Conservation (phyloP, 2,797 vertebrate species). For the Melopsittacus undulatus region DNA sequence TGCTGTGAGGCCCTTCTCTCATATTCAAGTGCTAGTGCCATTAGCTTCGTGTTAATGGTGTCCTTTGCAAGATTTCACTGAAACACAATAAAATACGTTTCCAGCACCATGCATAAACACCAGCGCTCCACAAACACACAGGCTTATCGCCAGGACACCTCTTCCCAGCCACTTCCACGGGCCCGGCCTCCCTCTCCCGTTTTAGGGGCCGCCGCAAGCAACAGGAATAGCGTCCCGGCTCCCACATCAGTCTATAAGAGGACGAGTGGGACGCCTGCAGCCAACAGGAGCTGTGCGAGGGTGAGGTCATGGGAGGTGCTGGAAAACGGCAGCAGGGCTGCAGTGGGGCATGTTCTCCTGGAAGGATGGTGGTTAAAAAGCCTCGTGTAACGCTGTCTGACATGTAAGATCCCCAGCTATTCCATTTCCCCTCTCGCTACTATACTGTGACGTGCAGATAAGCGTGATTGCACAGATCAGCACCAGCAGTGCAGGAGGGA, state of each 20-base stretch:
- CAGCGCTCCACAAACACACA: too few relatives aligned
- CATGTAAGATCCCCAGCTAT: too few relatives aligned
- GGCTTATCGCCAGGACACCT: neutral
- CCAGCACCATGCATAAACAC: neutral
- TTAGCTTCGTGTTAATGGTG: rapidly evolving
- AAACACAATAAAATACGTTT: neutral
- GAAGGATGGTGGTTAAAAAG: rapidly evolving
- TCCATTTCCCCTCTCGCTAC: rapidly evolving
- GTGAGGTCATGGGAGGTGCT: neutral
- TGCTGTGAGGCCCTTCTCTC: rapidly evolving
- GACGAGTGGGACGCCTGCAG: neutral
- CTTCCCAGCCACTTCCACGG: too few relatives aligned
- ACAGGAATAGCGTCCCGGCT: too few relatives aligned
- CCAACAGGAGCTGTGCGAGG: neutral
- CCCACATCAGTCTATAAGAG: neutral
- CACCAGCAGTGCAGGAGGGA: too few relatives aligned
- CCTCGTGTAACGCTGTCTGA: rapidly evolving
- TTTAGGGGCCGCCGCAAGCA: too few relatives aligned
- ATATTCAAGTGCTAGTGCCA: too few relatives aligned
- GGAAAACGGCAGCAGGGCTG: too few relatives aligned
- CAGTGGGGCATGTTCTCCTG: rapidly evolving
- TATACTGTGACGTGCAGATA: rapidly evolving
- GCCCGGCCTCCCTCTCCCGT: too few relatives aligned
- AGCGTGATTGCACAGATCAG: neutral
- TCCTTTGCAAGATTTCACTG: neutral